Conservation (phyloP, 2,888 invertebrate species). For the Cepaea hortensis region DNA sequence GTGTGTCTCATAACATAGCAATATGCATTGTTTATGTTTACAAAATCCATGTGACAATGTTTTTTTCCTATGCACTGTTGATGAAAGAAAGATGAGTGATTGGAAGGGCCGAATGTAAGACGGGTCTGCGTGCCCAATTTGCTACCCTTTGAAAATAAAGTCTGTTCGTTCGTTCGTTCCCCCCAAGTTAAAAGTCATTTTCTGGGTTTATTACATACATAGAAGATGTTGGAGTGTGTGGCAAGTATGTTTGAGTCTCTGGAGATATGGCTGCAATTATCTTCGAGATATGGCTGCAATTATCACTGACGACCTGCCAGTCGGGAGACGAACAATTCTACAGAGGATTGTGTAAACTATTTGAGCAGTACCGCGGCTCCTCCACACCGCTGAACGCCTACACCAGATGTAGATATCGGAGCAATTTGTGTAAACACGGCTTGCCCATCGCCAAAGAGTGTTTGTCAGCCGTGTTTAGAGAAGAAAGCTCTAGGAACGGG, state of each 20-base stretch:
- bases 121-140: too few relatives aligned
- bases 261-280: not conserved
- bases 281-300: not conserved
- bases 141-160: too few relatives aligned
- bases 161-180: too few relatives aligned
- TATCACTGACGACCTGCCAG: not conserved
- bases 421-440: slow-evolving; percentile 37
- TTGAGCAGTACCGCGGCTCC: slow-evolving; percentile 10
- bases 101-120: too few relatives aligned
- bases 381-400: not conserved
- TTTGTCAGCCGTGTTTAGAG: slow-evolving; percentile 32
- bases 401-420: slow-evolving; percentile 29
- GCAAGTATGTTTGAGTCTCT: not conserved
- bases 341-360: not conserved
- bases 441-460: slow-evolving; percentile 26
- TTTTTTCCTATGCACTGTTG: too few relatives aligned
- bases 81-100: too few relatives aligned
- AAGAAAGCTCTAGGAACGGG: not conserved
- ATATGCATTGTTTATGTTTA: too few relatives aligned
- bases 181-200: too few relatives aligned
- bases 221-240: too few relatives aligned
- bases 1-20: too few relatives aligned
- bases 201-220: too few relatives aligned
- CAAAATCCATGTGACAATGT: too few relatives aligned
- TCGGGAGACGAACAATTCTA: not conserved